These are phyloP conservation scores for Pilophorus perplexus DNA, from an alignment of 2,888 invertebrate species.

Conservation along the genomic window DNA sequence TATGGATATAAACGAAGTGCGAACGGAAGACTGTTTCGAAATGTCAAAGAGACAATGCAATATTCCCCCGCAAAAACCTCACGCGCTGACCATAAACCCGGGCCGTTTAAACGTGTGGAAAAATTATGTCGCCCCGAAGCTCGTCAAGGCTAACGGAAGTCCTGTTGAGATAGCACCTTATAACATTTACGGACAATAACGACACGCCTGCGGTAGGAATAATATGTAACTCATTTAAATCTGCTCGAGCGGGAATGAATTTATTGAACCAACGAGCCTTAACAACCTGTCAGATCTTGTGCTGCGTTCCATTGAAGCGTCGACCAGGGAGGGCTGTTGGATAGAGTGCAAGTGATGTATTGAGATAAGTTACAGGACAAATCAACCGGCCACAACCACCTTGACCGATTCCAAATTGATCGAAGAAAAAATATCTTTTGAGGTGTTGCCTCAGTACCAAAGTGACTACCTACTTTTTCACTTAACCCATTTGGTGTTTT, in stretches of 20 bases:
- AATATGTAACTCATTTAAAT: constrained; percentile 11
- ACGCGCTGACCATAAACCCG: constrained; percentile 23
- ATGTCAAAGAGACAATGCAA: constrained; percentile 16
- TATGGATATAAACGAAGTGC: neutral
- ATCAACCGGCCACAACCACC: too few species aligned
- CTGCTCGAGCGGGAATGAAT: neutral
- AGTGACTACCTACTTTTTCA: too few species aligned
- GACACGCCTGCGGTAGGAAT: constrained; percentile 1
- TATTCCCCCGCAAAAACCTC: constrained; percentile 10
- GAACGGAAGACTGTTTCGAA: neutral
- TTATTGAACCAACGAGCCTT: too few species aligned
- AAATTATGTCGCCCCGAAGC: constrained; percentile 20
- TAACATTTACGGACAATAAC: constrained; percentile 4
- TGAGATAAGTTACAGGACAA: too few species aligned
- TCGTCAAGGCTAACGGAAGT: constrained; percentile 23
- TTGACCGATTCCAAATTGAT: too few species aligned
- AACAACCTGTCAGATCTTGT: too few species aligned
- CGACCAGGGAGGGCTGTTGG: too few species aligned
- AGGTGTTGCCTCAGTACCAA: too few species aligned
- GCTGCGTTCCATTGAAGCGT: too few species aligned
- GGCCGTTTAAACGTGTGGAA: constrained; percentile 2
- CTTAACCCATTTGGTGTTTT: too few species aligned
- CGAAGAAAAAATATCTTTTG: too few species aligned
- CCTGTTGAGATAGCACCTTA: constrained; percentile 25
- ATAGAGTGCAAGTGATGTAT: too few species aligned